Base-by-base conservation (phyloP, 2,888 invertebrate genomes). In the Diogma glabrata region DNA sequence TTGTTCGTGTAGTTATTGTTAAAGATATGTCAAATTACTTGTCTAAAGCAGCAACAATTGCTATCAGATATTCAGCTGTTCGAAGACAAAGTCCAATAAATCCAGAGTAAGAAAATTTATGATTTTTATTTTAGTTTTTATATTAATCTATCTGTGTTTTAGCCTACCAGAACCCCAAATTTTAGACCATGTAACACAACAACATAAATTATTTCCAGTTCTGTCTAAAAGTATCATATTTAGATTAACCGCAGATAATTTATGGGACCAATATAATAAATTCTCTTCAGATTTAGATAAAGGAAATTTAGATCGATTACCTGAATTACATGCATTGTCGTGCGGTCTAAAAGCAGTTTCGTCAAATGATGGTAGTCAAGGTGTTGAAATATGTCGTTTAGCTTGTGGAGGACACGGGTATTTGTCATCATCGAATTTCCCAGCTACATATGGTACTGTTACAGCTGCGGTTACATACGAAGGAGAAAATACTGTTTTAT, bases 341-440 rank as follows among this genome's bases (percentile, higher is more conserved):
- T 90, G 94, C 64, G 93, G 93, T 61, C 70, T 96, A 53, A 96
- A 97, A 70, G 90, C 95, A 1, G 82, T 92, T 47, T 82, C 81
- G 54, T 84, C 92, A 2, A 74, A 81, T 3, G 85, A 87, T 66
- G 80, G 84, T 26, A 77, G 87, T 1, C 70, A 69, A 51, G 86
- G 83, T 38, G 81, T 94, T 23, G 95, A 96, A 68, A 79, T 79
- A 10, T 84, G 90, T 57, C 81, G 96, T 12, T 75, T 91, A 55
- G 77, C 94, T 12, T 96, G 96, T 69, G 96, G 96, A 47, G 96
- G 96, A 0, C 96, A 96, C 69, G 96, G 96, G 5, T 96, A 87
- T 72, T 87, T 91, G 85, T 79, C 83, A 50, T 75, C 84, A 49
- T 87, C 92, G 54, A 91, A 86, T 67, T 75, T 96, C 55, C 93